Percentiles rank a stretch among this genome's conserved stretches.
Evolutionary conservation across 2,113 vertebrate species (phyloP).

Genomic region (Epinephelus cyanopodus): DNA sequence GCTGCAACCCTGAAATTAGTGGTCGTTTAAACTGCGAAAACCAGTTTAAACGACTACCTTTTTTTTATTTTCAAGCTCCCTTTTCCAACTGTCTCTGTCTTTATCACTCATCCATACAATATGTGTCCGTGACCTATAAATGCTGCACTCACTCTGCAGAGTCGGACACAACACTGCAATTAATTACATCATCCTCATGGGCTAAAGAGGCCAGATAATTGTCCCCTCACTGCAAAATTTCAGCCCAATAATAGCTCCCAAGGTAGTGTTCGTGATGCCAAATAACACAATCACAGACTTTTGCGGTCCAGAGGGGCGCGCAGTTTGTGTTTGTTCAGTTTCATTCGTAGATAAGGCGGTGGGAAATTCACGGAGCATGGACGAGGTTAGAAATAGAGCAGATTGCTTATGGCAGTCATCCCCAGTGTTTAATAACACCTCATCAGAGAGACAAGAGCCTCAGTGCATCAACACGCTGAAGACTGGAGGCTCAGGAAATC

Average conservation of each 20-base stretch:
- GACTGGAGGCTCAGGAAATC: constrained; percentile 14
- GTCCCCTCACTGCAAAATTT: constrained; percentile 50
- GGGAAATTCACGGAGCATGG: constrained; percentile 53
- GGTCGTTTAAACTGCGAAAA: constrained; percentile 52
- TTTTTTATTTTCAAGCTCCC: constrained; percentile 14
- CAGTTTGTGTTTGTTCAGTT: constrained; percentile 58
- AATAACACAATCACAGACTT: constrained; percentile 62
- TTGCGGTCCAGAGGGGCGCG: constrained; percentile 43
- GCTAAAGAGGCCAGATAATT: constrained; percentile 60
- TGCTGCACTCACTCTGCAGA: constrained; percentile 22
- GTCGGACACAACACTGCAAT: constrained; percentile 37
- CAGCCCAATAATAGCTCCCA: constrained; percentile 61
- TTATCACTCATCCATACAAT: constrained; percentile 17
- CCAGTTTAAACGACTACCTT: constrained; percentile 22
- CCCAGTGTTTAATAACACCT: constrained; percentile 25
- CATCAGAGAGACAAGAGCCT: constrained; percentile 14
- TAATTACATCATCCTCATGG: constrained; percentile 62
- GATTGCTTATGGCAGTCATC: constrained; percentile 40
- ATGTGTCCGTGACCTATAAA: constrained; percentile 25
- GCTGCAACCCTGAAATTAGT: constrained; percentile 58
- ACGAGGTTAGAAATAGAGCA: constrained; percentile 46
- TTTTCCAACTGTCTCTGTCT: constrained; percentile 22
- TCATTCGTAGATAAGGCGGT: constrained; percentile 63
- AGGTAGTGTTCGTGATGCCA: constrained; percentile 54
- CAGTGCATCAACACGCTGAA: neutral